Percentiles rank a stretch among this genome's conserved stretches.
phyloP scores from a whole-genome alignment of 92 coral and sea anemone genomes.

The Palythoa heliodiscus region DNA sequence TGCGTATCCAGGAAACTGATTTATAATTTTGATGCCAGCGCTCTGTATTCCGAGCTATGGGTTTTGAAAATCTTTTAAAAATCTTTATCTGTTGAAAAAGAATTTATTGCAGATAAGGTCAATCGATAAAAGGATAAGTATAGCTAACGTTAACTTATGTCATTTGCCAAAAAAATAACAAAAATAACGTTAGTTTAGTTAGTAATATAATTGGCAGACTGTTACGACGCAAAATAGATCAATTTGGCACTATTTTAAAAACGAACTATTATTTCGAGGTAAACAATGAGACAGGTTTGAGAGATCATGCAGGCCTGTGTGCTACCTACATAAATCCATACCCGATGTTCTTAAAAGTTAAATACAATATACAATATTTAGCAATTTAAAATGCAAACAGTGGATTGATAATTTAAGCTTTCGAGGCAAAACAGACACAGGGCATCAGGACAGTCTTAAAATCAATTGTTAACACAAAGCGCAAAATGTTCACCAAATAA shows the following conservation, averaged over 20 bases:
- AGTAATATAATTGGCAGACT: too few relatives aligned
- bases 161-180: too few relatives aligned
- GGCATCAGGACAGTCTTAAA: not conserved
- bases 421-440: not conserved
- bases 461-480: not conserved
- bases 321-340: not conserved
- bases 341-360: not conserved
- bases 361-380: constrained; percentile 8
- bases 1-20: too few relatives aligned
- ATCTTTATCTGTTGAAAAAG: too few relatives aligned
- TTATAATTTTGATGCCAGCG: too few relatives aligned
- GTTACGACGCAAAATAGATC: not conserved
- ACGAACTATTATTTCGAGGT: not conserved
- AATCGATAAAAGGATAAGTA: too few relatives aligned
- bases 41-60: too few relatives aligned
- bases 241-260: not conserved
- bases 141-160: too few relatives aligned
- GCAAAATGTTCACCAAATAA: not conserved
- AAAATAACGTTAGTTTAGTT: too few relatives aligned
- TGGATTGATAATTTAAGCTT: not conserved
- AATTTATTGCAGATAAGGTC: too few relatives aligned
- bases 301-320: not conserved
- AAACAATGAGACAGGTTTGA: not conserved
- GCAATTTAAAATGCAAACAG: not conserved
- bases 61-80: too few relatives aligned